Conservation (phyloP, 2,888 invertebrate genomes). For the Aspidiotus destructor region DNA sequence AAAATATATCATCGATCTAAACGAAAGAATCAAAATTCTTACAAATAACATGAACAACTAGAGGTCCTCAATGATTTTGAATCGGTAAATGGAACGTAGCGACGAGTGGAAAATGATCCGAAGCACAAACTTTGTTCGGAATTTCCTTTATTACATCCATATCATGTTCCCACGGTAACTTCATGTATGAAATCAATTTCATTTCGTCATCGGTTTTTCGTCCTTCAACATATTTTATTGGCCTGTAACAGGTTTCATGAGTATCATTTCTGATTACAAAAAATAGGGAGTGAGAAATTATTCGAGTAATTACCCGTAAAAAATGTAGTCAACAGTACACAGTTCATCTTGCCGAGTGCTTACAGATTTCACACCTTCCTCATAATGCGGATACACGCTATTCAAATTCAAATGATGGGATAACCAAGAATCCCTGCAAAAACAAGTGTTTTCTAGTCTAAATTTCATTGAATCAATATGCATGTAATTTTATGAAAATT, state of each 20-base stretch:
- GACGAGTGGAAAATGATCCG: constrained; percentile 75
- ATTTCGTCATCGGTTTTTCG: constrained; percentile 40
- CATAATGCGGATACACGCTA: constrained; percentile 57
- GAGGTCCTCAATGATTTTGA: too few relatives aligned
- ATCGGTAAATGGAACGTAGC: constrained; percentile 50
- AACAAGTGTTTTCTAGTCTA: too few relatives aligned
- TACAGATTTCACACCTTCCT: constrained; percentile 49
- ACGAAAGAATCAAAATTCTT: too few relatives aligned
- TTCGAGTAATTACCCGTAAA: constrained; percentile 54
- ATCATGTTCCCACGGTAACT: constrained; percentile 55
- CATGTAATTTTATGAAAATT: too few relatives aligned
- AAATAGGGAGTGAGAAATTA: neutral
- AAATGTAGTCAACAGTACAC: constrained; percentile 85
- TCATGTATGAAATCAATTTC: constrained; percentile 52
- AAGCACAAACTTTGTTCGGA: constrained; percentile 65
- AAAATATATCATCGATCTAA: too few relatives aligned
- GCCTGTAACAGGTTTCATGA: constrained; percentile 8
- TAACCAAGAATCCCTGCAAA: constrained; percentile 41
- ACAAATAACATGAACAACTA: too few relatives aligned
- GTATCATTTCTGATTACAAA: neutral
- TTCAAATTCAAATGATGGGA: constrained; percentile 56
- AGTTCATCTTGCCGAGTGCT: constrained; percentile 68
- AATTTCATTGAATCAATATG: too few relatives aligned
- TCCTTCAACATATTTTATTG: neutral
- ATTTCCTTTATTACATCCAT: constrained; percentile 51